These are phyloP conservation scores for Morbakka virulenta DNA, from an alignment of 30 jellyfish, hydroid and myxozoan genomes.

Conservation along the genomic window DNA sequence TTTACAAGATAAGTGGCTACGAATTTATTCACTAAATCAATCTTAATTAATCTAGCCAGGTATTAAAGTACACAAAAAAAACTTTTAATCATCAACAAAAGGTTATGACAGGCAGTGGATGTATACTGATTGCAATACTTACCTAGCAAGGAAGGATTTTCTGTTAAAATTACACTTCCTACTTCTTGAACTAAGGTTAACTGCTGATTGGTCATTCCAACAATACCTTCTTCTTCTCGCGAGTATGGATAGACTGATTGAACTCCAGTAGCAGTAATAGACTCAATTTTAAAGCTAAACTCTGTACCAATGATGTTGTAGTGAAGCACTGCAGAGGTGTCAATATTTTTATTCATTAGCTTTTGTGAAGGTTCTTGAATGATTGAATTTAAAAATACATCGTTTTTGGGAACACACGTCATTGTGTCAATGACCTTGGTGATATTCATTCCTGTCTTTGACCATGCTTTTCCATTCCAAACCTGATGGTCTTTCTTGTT, in stretches of 20 bases:
- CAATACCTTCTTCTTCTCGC: conserved; percentile 44
- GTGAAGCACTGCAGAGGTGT: conserved; percentile 51
- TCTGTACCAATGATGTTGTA: conserved; percentile 54
- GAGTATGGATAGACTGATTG: conserved; percentile 50
- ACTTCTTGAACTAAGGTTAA: conserved; percentile 44
- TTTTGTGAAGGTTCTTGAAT: too few species aligned
- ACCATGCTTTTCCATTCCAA: conserved; percentile 46
- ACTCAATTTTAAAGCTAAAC: conserved; percentile 45
- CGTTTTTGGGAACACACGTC: conserved; percentile 27
- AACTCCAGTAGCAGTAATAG: conserved; percentile 53
- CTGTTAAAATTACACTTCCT: conserved; percentile 33
- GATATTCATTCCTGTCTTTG: conserved; percentile 58
- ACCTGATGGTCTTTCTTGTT: conserved; percentile 24
- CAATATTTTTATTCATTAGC: too few species aligned
- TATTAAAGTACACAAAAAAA: too few species aligned
- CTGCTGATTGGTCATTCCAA: conserved; percentile 32
- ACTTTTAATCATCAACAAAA: too few species aligned
- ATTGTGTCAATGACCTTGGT: conserved; percentile 50
- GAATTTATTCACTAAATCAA: too few species aligned
- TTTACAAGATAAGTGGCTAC: too few species aligned
- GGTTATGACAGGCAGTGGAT: too few species aligned
- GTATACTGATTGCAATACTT: background rate
- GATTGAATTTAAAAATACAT: conserved; percentile 44
- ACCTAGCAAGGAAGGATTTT: conserved; percentile 8
- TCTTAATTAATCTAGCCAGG: too few species aligned